Conservation (phyloP, 2,797 vertebrate genomes). For the Lepilemur ruficaudatus region DNA sequence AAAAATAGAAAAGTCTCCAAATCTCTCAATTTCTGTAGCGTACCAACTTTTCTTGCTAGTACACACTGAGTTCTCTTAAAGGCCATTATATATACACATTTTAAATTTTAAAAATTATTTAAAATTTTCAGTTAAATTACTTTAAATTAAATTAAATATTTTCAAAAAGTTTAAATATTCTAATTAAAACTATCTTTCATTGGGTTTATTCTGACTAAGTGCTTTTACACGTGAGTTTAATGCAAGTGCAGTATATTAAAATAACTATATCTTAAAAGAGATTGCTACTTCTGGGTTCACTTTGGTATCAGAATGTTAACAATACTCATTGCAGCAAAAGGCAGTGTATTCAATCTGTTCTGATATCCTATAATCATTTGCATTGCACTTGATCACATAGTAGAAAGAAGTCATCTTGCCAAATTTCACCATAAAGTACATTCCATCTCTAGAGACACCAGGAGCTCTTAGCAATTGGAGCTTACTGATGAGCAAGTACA, state of each 20-base stretch:
- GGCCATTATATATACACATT: background rate
- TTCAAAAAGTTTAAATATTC: background rate
- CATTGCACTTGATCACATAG: background rate
- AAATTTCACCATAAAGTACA: background rate
- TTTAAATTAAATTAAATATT: background rate
- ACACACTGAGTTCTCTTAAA: background rate
- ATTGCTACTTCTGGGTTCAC: background rate
- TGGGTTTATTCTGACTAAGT: background rate
- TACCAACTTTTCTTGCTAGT: background rate
- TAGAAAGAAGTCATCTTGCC: background rate
- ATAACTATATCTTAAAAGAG: background rate
- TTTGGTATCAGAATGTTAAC: background rate
- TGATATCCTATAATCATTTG: slow-evolving; percentile 7
- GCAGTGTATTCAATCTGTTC: background rate
- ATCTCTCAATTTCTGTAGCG: background rate
- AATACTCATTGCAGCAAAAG: background rate
- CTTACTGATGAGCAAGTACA: background rate
- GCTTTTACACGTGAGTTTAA: background rate
- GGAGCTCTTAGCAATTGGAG: background rate
- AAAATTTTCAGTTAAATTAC: background rate
- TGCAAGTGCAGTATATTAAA: background rate
- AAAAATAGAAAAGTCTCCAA: background rate
- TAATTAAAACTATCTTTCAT: background rate
- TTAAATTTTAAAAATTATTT: background rate
- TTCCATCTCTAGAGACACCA: background rate